Base-by-base conservation (phyloP, 1,140 invertebrate species). In the Lamellibrachia luymesi region DNA sequence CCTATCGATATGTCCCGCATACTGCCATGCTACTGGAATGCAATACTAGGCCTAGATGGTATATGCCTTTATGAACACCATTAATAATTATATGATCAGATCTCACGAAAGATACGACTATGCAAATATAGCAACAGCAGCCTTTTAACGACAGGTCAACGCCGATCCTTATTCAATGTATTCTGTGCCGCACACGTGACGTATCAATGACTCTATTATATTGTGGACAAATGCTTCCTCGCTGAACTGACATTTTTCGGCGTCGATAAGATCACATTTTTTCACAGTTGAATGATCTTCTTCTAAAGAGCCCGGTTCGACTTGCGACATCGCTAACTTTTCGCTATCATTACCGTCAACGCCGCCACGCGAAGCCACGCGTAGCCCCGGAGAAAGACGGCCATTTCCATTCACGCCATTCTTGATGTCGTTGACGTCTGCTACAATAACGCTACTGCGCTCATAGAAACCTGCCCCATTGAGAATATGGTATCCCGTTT, bases 51-150 rank as follows among this genome's bases (percentile, higher is more conserved):
- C 64, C 64, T 80, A 80, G 2, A 80, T 22, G 64, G 64, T 80
- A 0, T 38, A 38, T 38, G 38, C 38, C 38, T 38, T 38, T 80
- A 22, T 22, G 64, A 80, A 80, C 64, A 80, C 17, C 64, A 80
- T 80, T 80, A 80, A 80, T n/a, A n/a, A n/a, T n/a, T n/a, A n/a
- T 80, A 80, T 80, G 64, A 80, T 80, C 64, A 80, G 64, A 80
- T 80, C 64, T 80, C 17, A 22, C 0, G 4, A 80, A 80, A 80
- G 64, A 22, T 80, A 22, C 64, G 64, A 80, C 64, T 80, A 80
- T 22, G 64, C 13, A 80, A 80, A 80, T 17, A 80, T 80, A 17
- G 38, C 38, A 38, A 38, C 25, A 80, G 25, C 64, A 80, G 52
- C 52, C 25, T 80, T 80, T 22, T 17, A 4, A 22, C 64, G 17